Evolutionary conservation across 2,113 vertebrate species (phyloP).

Genomic region (Antennarius striatus): DNA sequence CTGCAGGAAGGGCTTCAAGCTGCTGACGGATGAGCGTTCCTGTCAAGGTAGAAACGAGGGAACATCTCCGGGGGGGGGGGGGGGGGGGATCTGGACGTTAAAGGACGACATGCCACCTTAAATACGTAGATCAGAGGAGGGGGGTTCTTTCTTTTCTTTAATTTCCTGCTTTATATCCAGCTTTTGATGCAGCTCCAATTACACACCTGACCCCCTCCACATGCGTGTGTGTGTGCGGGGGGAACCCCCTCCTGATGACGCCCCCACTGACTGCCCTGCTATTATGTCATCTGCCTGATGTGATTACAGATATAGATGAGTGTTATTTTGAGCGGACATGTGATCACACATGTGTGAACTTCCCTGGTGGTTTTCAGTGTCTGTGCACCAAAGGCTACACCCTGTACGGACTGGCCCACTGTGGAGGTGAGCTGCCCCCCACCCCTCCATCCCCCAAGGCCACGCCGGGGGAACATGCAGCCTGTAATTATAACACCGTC

Average conservation of each 20-base stretch:
- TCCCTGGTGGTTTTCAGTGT: constrained; percentile 90
- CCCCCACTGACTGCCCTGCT: constrained; percentile 52
- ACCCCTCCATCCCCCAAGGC: too few species aligned
- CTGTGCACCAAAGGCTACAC: constrained; percentile 91
- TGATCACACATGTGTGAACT: constrained; percentile 95
- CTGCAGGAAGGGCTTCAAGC: constrained; percentile 96
- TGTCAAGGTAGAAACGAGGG: constrained; percentile 93
- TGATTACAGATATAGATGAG: constrained; percentile 94
- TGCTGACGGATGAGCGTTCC: constrained; percentile 94
- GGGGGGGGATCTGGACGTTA: background rate
- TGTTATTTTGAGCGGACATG: constrained; percentile 96
- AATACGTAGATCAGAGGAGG: background rate
- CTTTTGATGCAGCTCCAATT: constrained; percentile 10
- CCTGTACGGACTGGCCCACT: constrained; percentile 93
- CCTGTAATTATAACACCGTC: constrained; percentile 30
- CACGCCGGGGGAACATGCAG: background rate
- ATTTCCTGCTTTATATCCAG: too few species aligned
- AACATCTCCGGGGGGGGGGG: background rate
- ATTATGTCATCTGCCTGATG: constrained; percentile 54
- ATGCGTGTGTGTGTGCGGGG: constrained; percentile 40
- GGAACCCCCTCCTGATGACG: constrained; percentile 61
- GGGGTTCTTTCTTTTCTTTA: too few species aligned
- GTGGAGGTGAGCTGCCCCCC: constrained; percentile 86
- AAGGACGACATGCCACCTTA: background rate
- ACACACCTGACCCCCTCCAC: constrained; percentile 25